These are phyloP conservation scores for Pantherophis guttatus DNA, from an alignment of 2,113 vertebrate genomes.

Conservation along the genomic window DNA sequence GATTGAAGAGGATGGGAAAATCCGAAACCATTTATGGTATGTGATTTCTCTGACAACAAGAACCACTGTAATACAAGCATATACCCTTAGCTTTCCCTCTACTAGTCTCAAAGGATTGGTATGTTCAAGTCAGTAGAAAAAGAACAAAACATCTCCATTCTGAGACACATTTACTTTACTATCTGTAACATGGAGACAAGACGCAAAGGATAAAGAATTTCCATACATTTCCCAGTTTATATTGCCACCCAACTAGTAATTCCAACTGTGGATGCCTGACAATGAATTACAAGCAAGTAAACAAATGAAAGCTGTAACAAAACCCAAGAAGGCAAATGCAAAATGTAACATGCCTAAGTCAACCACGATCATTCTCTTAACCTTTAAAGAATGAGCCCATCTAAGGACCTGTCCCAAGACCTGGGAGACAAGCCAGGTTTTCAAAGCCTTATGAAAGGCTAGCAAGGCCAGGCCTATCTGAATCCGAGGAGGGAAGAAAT, in stretches of 20 bases:
- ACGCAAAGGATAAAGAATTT: background rate
- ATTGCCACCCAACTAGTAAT: background rate
- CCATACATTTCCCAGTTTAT: background rate
- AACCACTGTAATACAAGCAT: background rate
- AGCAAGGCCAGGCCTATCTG: background rate
- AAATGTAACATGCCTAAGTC: background rate
- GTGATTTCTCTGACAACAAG: background rate
- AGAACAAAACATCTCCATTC: background rate
- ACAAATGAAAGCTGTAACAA: background rate
- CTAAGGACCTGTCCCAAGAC: background rate
- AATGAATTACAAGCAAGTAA: background rate
- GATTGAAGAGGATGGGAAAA: background rate
- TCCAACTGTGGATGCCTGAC: background rate
- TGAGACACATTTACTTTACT: background rate
- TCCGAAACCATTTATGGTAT: background rate
- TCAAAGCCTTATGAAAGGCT: background rate
- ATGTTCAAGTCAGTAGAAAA: background rate
- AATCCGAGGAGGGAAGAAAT: background rate
- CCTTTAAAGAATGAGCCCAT: background rate
- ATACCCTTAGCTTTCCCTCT: background rate
- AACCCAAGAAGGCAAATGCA: background rate
- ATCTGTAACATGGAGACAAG: background rate
- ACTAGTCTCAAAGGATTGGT: background rate
- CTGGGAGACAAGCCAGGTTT: background rate
- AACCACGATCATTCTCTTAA: background rate